Base-by-base conservation (phyloP, 2,113 vertebrate species). In the Barbus barbus region DNA sequence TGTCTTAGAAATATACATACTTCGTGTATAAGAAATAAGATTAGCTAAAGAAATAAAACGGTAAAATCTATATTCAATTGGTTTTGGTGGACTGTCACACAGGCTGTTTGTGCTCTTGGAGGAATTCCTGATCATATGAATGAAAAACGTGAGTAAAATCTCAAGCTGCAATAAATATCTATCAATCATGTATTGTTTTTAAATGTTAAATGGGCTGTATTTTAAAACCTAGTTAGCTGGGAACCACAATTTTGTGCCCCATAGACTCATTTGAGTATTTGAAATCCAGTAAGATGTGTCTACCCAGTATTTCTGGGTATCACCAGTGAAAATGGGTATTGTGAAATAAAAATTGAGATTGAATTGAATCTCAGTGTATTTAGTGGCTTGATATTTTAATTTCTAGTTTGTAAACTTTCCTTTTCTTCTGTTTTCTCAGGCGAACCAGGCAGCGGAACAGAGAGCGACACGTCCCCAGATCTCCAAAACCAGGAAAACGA, bases 401-500 rank as follows among this genome's bases (percentile, higher is more conserved):
- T n/a, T n/a, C 22, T 33, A 18, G 33, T 31, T 6, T 20, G 2
- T 24, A n/a, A 58, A 24, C 28, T 33, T 36, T 18, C 0, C 8
- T 22, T 41, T 81, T 33, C 22, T 12, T 69, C 3, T 12, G 5
- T 9, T 0, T 20, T 60, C 75, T 4, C 87, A 99, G 98, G 97
- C 60, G 98, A 99, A 73, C 96, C 97, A 0, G 97, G 98, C 87
- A 99, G 98, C 16, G 98, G 98, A 78, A 98, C 97, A 0, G 98
- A 99, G 84, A 99, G 98, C 13, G 98, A 99, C 89, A 95, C 97
- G 2, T 99, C 98, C 41, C 98, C 98, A 38, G 98, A 99, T 87
- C 97, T 98, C 76, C 98, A 99, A 93, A 99, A 98, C 90, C 98
- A 99, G 92, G 98, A 99, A 88, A 99, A 99, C 3, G 97, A 99